Base-by-base conservation (phyloP, 1,140 invertebrate species). In the Tetraneura akinire region DNA sequence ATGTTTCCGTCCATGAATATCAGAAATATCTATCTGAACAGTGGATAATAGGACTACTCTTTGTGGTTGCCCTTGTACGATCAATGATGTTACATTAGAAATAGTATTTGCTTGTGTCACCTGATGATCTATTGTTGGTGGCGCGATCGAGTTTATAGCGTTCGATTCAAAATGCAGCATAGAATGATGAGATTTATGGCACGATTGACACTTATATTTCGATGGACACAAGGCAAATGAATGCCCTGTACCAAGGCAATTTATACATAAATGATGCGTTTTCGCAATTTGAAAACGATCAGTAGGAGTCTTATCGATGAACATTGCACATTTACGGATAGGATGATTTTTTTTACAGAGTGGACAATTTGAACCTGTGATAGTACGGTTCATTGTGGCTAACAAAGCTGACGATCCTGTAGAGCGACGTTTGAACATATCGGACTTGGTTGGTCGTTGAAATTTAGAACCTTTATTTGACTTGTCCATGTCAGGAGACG, bases 141-240 rank as follows among this genome's bases (percentile, higher is more conserved):
- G n/a, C n/a, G n/a, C n/a, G n/a, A n/a, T n/a, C n/a, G n/a, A n/a
- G n/a, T n/a, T n/a, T n/a, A n/a, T n/a, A n/a, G n/a, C n/a, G n/a
- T n/a, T n/a, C n/a, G n/a, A n/a, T n/a, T n/a, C n/a, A 9, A 76
- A 76, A 45, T 80, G 37, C 14, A 80, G 11, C 1, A 64, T 8
- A 1, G 14, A 23, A 26, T 80, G 74, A 4, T 80, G 57, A 62
- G 3, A 9, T 2, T 23, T 18, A 14, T 80, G 3, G 62, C 74
- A 80, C 11, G 23, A 16, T 16, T 57, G 14, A 23, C 37, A 80
- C 26, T 18, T 57, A 2, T 45, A 21, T 47, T 57, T 80, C 0
- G 29, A 60, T 8, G 1, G 0, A 13, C 57, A 80, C 1, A 32
- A n/a, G 1, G 16, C 32, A 0, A n/a, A n/a, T 0, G 18, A 18